A percentile compares a stretch with the other conserved stretches of the same genome.
Conservation (phyloP, 2,888 invertebrate genomes). For the Epistrophe grossulariae region DNA sequence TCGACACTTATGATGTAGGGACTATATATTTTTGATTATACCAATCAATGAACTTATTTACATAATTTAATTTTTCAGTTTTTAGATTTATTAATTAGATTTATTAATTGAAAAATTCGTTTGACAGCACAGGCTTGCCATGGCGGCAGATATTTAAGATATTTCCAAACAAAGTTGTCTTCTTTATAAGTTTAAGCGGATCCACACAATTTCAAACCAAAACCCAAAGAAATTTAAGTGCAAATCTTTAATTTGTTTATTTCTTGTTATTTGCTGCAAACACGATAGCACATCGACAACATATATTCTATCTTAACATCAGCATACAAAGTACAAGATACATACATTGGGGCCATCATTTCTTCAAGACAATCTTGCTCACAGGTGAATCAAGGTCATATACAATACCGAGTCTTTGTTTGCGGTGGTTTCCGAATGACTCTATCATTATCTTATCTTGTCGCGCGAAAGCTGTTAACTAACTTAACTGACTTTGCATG, state of each 20-base stretch:
- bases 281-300: not conserved
- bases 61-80: no score
- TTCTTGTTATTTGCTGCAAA: not conserved
- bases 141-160: no score
- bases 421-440: constrained; percentile 12
- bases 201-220: no score
- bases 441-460: constrained; percentile 10
- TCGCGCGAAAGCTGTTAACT: constrained; percentile 51
- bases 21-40: no score
- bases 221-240: not conserved
- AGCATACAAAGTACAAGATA: constrained; percentile 8
- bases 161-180: no score
- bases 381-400: constrained; percentile 32
- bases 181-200: no score
- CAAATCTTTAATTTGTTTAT: not conserved
- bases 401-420: constrained; percentile 48
- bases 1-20: no score
- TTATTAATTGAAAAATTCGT: no score
- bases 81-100: no score
- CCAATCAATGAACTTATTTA: no score
- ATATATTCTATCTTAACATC: constrained; percentile 16
- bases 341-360: constrained; percentile 20
- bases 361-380: constrained; percentile 10
- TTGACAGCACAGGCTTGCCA: no score
- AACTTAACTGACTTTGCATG: constrained; percentile 29